These are phyloP conservation scores for Raphicerus campestris DNA, from an alignment of 2,113 vertebrate species.

Conservation along the genomic window DNA sequence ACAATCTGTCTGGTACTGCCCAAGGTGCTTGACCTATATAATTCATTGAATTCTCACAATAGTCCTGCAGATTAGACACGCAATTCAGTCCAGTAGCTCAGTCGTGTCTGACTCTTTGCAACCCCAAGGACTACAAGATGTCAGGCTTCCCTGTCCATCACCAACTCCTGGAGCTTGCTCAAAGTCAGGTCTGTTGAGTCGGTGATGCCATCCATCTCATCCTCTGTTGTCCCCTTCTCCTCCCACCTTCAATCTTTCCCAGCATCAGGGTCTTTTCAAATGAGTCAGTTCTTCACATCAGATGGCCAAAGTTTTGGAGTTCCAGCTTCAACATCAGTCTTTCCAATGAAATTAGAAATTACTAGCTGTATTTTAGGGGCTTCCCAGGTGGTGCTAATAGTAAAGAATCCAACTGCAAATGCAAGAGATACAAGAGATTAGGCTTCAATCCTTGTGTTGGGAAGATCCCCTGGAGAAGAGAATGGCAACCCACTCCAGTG, in stretches of 20 bases:
- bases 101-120: accelerated
- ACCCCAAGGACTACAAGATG: neutral
- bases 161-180: neutral
- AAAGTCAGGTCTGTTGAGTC: neutral
- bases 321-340: neutral
- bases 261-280: neutral
- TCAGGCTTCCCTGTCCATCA: neutral
- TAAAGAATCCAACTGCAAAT: neutral
- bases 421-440: neutral
- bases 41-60: neutral
- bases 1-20: neutral
- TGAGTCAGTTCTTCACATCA: neutral
- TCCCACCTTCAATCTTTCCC: neutral
- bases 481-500: neutral
- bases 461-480: neutral
- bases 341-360: neutral
- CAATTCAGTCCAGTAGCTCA: neutral
- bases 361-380: neutral
- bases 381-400: neutral
- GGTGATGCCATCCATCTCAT: neutral
- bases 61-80: neutral
- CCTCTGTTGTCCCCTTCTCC: neutral
- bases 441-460: neutral
- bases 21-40: neutral
- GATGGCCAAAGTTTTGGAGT: neutral